Evolutionary conservation across 2,888 invertebrate species (phyloP), one percentile per base, ranked within the genome.

Genomic region (Mechanitis mazaeus): DNA sequence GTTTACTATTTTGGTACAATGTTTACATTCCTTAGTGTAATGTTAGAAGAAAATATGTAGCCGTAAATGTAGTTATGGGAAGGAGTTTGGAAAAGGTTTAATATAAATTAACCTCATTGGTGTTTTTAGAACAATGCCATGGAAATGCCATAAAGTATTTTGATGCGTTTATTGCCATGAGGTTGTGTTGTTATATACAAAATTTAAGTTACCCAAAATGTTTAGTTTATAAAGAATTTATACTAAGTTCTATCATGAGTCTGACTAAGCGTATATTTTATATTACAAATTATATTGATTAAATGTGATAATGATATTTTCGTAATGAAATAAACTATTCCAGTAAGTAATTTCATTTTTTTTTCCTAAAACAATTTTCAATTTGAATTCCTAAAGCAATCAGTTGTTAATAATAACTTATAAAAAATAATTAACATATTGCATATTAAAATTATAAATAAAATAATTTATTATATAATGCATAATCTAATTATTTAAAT

Each of bases 271-370:
- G 74, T 84, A 77, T 78, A 74, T 75, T 77, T 78, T 83, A 76
- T 77, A 77, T 77, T 77, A 84, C 80, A 84, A 75, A 85, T 82
- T 81, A 79, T 83, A 71, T 75, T 81, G 80, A 82, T 75, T 75
- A 81, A 80, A 83, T 89, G 89, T 89, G 89, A 89, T 88, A 88
- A 84, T 75, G 77, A 76, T 88, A 87, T 87, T 87, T 87, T 76
- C 72, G 70, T 73, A 67, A 57, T 69, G 6, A 84, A 72, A 83
- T 72, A 58, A 67, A 68, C 68, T 66, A 68, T 69, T 69, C 55
- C 64, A 64, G 42, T 42, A 9, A 9, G 3, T 42, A 9, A 42
- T 42, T 38, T 47, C 42, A 58, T 55, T 61, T 63, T 63, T 59
- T 68, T 64, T 68, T 58, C 4, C 28, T 45, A 42, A 58, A 11